Evolutionary conservation across 2,113 vertebrate species (phyloP).

Genomic region (Anser cygnoides): DNA sequence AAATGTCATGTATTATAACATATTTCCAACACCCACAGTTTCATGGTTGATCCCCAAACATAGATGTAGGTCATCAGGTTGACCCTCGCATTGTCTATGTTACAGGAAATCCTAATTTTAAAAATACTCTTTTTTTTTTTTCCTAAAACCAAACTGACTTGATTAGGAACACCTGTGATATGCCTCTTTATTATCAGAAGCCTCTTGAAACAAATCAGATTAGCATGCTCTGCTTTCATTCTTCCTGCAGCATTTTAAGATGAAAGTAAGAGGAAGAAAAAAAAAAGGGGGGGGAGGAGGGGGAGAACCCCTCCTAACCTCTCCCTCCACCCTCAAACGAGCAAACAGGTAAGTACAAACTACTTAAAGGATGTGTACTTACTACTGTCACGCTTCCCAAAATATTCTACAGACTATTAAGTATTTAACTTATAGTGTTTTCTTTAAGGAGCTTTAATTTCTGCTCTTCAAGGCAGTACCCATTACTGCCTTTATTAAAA

Average conservation of each 20-base stretch:
- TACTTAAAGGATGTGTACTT: background rate
- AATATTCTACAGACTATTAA: background rate
- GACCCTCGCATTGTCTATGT: constrained; percentile 67
- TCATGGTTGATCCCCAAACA: constrained; percentile 74
- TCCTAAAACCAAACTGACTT: constrained; percentile 58
- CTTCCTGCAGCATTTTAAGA: constrained; percentile 63
- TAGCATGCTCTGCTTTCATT: constrained; percentile 77
- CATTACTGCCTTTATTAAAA: background rate
- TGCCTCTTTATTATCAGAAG: constrained; percentile 69
- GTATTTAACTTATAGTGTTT: background rate
- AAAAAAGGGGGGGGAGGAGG: rapidly evolving
- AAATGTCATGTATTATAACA: constrained; percentile 82
- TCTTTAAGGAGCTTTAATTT: background rate
- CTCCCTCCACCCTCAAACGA: background rate
- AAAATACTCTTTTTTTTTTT: constrained; percentile 50
- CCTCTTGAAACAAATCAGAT: constrained; percentile 77
- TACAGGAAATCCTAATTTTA: constrained; percentile 69
- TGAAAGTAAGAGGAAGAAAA: constrained; percentile 40
- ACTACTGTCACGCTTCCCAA: background rate
- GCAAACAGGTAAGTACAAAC: background rate
- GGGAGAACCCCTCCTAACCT: background rate
- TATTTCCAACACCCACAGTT: constrained; percentile 78
- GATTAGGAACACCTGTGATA: constrained; percentile 81
- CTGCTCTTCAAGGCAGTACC: background rate
- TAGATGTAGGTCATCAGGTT: constrained; percentile 69